phyloP scores from a whole-genome alignment of 2,113 vertebrate genomes.

The Hippocampus barbouri region DNA sequence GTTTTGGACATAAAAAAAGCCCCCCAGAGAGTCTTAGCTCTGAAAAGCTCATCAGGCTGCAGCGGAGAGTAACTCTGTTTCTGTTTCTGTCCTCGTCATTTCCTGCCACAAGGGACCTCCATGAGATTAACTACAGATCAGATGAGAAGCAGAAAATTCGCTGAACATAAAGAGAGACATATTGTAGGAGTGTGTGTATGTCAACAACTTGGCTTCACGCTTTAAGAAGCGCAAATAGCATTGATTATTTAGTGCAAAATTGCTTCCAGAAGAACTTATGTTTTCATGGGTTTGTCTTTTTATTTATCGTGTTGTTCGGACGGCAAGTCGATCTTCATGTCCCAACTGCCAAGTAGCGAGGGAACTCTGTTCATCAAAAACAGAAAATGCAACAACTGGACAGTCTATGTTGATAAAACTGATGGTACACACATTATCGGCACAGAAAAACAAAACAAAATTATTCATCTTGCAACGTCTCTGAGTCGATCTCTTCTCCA shows the following conservation, averaged over 20 bases:
- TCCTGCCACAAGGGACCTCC: constrained; percentile 50
- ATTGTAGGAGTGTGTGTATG: not conserved
- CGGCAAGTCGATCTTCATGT: no score
- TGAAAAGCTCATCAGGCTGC: constrained; percentile 44
- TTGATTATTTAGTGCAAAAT: not conserved
- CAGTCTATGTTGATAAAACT: no score
- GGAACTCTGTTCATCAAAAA: no score
- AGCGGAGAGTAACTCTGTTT: constrained; percentile 49
- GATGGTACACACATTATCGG: no score
- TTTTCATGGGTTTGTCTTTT: not conserved
- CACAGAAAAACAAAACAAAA: no score
- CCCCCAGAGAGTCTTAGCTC: constrained; percentile 38
- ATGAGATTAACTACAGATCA: constrained; percentile 59
- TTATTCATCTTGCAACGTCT: no score
- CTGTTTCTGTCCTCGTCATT: constrained; percentile 39
- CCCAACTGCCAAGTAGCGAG: no score
- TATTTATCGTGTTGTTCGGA: no score
- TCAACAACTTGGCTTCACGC: not conserved
- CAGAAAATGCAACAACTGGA: no score
- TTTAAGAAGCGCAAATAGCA: not conserved
- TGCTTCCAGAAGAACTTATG: not conserved
- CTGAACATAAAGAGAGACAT: constrained; percentile 31
- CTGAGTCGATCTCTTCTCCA: no score
- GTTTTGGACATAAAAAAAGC: constrained; percentile 48
- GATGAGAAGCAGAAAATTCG: constrained; percentile 42